phyloP scores from a whole-genome alignment of 2,113 vertebrate genomes.

The Capricornis sumatraensis region DNA sequence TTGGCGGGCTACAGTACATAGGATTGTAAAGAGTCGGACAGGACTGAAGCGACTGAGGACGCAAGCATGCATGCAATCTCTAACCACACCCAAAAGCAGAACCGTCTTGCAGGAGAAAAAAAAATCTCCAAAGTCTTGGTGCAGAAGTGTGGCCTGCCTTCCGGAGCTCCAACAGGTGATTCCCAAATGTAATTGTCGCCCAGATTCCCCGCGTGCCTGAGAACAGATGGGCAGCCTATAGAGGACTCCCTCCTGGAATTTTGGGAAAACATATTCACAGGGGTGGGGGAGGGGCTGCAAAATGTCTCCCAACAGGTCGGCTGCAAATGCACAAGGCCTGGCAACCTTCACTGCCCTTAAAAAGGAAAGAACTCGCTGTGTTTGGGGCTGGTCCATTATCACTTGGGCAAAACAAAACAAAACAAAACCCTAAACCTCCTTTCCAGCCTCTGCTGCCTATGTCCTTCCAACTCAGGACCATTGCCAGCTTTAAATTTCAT shows the following conservation, averaged over 20 bases:
- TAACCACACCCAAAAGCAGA: slow-evolving; percentile 3
- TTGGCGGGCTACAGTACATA: not conserved
- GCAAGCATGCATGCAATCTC: not conserved
- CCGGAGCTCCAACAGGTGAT: slow-evolving; percentile 65
- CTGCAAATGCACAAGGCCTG: slow-evolving; percentile 37
- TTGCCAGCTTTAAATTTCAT: slow-evolving; percentile 68
- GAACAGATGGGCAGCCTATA: slow-evolving; percentile 65
- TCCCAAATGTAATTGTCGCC: slow-evolving; percentile 63
- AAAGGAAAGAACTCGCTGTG: slow-evolving; percentile 40
- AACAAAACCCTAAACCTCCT: slow-evolving; percentile 19
- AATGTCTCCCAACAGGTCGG: slow-evolving; percentile 19
- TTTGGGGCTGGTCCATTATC: slow-evolving; percentile 57
- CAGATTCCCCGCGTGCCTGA: slow-evolving; percentile 53
- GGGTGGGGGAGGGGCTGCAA: slow-evolving; percentile 24
- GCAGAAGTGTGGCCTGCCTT: slow-evolving; percentile 53
- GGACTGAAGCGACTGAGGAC: not conserved
- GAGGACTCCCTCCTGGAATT: slow-evolving; percentile 60
- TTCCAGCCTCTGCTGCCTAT: slow-evolving; percentile 25
- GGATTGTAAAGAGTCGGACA: not conserved
- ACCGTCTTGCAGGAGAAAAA: slow-evolving; percentile 6
- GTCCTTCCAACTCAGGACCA: slow-evolving; percentile 43
- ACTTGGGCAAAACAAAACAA: slow-evolving; percentile 5
- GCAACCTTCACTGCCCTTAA: slow-evolving; percentile 52
- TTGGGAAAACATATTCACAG: slow-evolving; percentile 66
- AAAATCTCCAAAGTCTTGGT: slow-evolving; percentile 24